Evolutionary conservation across 2,113 vertebrate species (phyloP).

Genomic region (Rallus limicola): DNA sequence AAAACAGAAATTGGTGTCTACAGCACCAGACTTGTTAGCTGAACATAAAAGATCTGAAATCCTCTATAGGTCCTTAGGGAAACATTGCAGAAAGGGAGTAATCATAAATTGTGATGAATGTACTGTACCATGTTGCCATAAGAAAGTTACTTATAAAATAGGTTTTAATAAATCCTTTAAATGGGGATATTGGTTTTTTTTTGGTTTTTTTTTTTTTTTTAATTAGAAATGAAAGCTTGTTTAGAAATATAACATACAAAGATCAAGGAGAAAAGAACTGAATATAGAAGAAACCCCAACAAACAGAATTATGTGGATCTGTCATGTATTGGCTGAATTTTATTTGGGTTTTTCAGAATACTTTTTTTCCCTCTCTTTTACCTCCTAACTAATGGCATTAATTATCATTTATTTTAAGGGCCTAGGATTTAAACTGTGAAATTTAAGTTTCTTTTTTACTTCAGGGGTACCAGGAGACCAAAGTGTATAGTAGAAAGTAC

Average conservation of each 20-base stretch:
- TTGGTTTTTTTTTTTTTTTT: too few relatives aligned
- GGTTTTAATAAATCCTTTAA: constrained; percentile 70
- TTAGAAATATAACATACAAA: background rate
- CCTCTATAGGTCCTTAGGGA: constrained; percentile 38
- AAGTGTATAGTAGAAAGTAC: background rate
- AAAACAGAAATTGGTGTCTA: constrained; percentile 59
- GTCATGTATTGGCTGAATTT: background rate
- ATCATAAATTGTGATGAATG: constrained; percentile 37
- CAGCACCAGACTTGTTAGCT: constrained; percentile 64
- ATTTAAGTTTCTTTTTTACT: background rate
- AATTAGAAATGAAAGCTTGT: background rate
- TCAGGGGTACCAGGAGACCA: background rate
- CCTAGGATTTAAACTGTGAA: background rate
- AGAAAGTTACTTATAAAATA: constrained; percentile 67
- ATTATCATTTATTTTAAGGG: background rate
- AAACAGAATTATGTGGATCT: background rate
- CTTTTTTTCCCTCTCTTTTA: background rate
- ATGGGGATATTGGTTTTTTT: constrained; percentile 19
- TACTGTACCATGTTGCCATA: constrained; percentile 59
- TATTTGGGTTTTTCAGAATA: background rate
- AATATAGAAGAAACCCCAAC: background rate
- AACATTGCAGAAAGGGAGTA: constrained; percentile 34
- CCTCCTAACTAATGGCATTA: background rate
- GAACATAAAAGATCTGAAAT: constrained; percentile 72
- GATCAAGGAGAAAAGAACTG: background rate